A percentile compares a stretch with the other conserved stretches of the same genome.
Evolutionary conservation across 2,888 invertebrate species (phyloP).

Genomic region (Lamellibrachia columna): DNA sequence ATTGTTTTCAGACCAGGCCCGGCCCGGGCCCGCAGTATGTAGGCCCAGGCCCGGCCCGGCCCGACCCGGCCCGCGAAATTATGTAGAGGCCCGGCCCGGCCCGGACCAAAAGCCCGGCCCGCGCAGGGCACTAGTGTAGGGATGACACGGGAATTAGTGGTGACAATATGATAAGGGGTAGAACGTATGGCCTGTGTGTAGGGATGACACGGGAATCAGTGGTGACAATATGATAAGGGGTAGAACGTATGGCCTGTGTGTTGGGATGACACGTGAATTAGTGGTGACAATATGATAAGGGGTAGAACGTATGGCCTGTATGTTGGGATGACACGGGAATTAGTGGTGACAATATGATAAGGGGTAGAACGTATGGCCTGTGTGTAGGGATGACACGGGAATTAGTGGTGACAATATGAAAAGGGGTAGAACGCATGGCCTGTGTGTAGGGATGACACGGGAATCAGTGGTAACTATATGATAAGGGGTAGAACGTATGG

Average conservation of each 20-base stretch:
- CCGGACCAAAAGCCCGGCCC: too few species aligned
- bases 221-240: not conserved
- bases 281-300: conserved; percentile 38
- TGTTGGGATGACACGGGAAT: not conserved
- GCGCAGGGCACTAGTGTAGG: too few species aligned
- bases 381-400: not conserved
- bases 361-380: too few species aligned
- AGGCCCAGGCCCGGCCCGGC: too few species aligned
- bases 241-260: not conserved
- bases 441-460: not conserved
- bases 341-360: not conserved
- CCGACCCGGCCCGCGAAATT: too few species aligned
- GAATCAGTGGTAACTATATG: not conserved
- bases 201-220: not conserved
- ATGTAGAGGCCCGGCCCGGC: too few species aligned
- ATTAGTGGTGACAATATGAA: not conserved
- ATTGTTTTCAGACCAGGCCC: too few species aligned
- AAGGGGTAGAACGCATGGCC: too few species aligned
- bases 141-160: not conserved
- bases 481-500: not conserved
- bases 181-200: too few species aligned
- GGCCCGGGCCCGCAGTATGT: too few species aligned
- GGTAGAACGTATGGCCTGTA: conserved; percentile 51
- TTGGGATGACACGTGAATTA: not conserved
- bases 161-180: not conserved